Base-by-base conservation (phyloP, 92 coral and sea anemone species). In the Siderastrea siderea region DNA sequence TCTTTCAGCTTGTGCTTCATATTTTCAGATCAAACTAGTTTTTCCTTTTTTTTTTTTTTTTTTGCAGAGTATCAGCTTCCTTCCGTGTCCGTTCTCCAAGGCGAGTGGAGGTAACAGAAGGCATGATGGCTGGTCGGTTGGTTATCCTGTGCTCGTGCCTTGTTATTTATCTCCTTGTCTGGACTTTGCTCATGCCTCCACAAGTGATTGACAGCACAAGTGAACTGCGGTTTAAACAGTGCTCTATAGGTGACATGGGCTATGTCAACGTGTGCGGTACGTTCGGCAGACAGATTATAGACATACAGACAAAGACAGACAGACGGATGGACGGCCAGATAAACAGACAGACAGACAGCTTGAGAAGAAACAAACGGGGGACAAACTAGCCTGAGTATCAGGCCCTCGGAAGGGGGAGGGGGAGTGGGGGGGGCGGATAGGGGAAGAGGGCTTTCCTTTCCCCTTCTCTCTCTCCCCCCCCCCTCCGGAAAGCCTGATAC, bases 31-130 rank as follows among this genome's bases (percentile, higher is more conserved):
- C 5, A 14, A 13, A 10, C 69, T 13, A 6, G 7, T 7, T 13
- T 60, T 14, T 9, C 7, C 19, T 45, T 70, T 65, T 50, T 84
- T n/a, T 4, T 50, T 84, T n/a, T 4, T 6, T 77, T 54, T 38
- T 26, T 43, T 15, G 6, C 83, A 98, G 99, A 85, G 91, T 98
- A 1, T 80, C 90, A 26, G 77, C 93, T 10, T 93, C 92, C 44
- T 98, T 98, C 72, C 98, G 98, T 44, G 98, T 84, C 16, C 98
- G 98, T 1, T 90, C 95, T 3, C 93, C 98, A 6, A 95, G 93
- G 74, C 92, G 92, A 70, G 93, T 98, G 4, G 95, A 96, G 50
- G 87, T 98, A 19, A 92, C 99, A 16, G 99, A 98, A 81, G 86
- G 74, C 69, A 51, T 86, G 72, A 73, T 98, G 89, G 83, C 96